Conservation (phyloP, 2,888 invertebrate genomes). For the Pantelozetes paolii region DNA sequence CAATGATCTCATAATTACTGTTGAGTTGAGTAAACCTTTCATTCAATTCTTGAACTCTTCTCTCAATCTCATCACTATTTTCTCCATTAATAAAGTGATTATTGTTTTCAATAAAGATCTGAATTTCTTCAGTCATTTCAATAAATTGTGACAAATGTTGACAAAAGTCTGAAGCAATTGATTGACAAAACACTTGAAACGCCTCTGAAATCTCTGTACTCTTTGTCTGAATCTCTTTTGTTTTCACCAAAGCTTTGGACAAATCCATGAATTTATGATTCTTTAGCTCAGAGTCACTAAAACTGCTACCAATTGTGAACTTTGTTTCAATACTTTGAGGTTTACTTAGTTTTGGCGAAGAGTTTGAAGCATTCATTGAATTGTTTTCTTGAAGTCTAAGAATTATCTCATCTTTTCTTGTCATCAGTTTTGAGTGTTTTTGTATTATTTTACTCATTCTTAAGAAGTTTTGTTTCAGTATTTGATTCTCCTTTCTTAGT, state of each 20-base stretch:
- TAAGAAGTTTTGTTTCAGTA: neutral
- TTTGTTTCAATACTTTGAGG: no score
- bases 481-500: neutral
- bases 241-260: neutral
- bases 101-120: neutral
- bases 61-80: neutral
- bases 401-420: constrained; percentile 1
- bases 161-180: neutral
- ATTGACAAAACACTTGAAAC: neutral
- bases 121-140: neutral
- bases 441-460: neutral
- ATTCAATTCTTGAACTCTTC: neutral
- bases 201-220: neutral
- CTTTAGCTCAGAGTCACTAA: no score
- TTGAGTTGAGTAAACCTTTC: neutral
- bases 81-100: neutral
- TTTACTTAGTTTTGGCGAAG: neutral
- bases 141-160: neutral
- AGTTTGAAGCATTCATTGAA: neutral
- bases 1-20: neutral
- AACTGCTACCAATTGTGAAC: no score
- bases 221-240: neutral
- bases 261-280: no score
- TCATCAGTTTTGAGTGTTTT: neutral
- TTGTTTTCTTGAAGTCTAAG: constrained; percentile 2